Conservation (phyloP, 2,113 vertebrate genomes). For the Meriones unguiculatus region DNA sequence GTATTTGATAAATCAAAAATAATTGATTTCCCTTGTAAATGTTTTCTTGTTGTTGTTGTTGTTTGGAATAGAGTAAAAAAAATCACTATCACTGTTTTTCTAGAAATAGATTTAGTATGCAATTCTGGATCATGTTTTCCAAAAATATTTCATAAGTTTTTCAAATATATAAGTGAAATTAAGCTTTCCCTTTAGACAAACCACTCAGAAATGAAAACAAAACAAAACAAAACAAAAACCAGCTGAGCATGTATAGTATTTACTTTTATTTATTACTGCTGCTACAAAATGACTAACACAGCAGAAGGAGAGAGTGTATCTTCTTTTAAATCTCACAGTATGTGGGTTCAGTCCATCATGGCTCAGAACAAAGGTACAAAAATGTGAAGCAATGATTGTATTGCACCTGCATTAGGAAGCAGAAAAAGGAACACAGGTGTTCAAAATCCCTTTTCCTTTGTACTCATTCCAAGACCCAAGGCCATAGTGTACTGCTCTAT, state of each 20-base stretch:
- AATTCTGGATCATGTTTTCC: neutral
- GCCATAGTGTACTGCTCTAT: neutral
- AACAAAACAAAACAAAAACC: neutral
- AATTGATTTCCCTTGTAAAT: neutral
- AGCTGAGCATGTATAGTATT: neutral
- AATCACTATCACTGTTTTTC: neutral
- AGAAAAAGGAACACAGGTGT: neutral
- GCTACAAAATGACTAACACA: neutral
- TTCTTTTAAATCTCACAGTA: neutral
- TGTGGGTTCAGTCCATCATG: neutral
- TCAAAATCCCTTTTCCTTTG: neutral
- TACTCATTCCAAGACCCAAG: no score
- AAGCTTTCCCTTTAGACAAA: neutral
- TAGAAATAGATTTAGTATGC: neutral
- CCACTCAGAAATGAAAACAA: neutral
- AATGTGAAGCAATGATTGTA: neutral
- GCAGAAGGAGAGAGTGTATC: neutral
- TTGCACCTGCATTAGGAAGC: neutral
- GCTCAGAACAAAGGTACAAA: neutral
- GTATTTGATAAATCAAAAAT: neutral
- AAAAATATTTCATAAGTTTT: neutral
- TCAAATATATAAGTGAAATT: neutral
- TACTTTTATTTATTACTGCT: neutral
- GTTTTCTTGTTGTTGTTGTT: neutral
- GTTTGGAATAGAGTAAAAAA: neutral